Evolutionary conservation across 1,140 invertebrate species (phyloP).

Genomic region (Dendrolimus kikuchii): DNA sequence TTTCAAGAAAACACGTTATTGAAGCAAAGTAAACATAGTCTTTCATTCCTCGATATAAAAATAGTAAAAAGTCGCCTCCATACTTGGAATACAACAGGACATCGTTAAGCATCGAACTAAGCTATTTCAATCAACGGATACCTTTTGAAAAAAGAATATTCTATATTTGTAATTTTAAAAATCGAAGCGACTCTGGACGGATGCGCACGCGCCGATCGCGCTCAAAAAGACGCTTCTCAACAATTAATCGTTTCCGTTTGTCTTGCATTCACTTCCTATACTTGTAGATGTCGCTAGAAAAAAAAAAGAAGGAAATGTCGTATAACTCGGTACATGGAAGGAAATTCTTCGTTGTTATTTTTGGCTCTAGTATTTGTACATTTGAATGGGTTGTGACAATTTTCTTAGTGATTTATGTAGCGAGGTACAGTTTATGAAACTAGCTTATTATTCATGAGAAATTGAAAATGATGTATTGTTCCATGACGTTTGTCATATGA

Average conservation of each 20-base stretch:
- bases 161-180: conserved; percentile 26
- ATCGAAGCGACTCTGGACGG: conserved; percentile 16
- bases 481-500: background rate
- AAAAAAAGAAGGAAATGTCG: conserved; percentile 15
- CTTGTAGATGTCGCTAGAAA: conserved; percentile 12
- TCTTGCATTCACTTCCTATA: conserved; percentile 12
- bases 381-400: too few relatives aligned
- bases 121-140: conserved; percentile 5
- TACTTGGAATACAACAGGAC: conserved; percentile 13
- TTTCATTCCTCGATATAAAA: too few relatives aligned
- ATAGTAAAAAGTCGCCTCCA: too few relatives aligned
- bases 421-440: too few relatives aligned
- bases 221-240: conserved; percentile 19
- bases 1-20: too few relatives aligned
- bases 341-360: too few relatives aligned
- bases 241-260: conserved; percentile 31
- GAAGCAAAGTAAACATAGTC: too few relatives aligned
- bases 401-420: too few relatives aligned
- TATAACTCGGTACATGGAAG: conserved; percentile 1
- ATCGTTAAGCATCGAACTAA: conserved; percentile 27
- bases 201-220: conserved; percentile 18
- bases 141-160: conserved; percentile 21
- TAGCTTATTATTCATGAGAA: conserved; percentile 2
- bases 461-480: conserved; percentile 12
- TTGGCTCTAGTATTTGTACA: too few relatives aligned